Conservation (phyloP, 2,888 invertebrate genomes). For the Zygothrica quintamaculata region DNA sequence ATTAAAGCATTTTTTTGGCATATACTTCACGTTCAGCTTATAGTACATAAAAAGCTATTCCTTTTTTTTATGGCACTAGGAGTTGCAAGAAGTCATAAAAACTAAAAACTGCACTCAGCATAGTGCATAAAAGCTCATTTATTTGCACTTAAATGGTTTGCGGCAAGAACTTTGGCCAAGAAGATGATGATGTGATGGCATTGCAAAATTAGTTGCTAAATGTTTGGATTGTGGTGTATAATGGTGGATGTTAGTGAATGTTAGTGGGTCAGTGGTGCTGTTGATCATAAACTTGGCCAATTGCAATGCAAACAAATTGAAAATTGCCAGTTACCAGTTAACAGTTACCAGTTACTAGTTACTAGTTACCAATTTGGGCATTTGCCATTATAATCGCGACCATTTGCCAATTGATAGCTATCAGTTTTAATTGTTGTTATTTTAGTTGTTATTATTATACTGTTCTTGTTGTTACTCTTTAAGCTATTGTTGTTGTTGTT, state of each 20-base stretch:
- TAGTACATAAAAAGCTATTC: too few relatives aligned
- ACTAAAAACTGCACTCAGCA: constrained; percentile 8
- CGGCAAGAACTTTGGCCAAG: constrained; percentile 12
- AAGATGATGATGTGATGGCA: background rate
- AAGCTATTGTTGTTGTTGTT: constrained; percentile 19
- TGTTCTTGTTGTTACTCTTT: constrained; percentile 6
- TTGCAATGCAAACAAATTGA: constrained; percentile 63
- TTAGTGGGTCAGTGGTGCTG: constrained; percentile 39
- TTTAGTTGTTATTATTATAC: background rate
- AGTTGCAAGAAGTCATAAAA: too few relatives aligned
- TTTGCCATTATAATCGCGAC: constrained; percentile 72
- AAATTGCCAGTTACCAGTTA: constrained; percentile 57
- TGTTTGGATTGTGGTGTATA: background rate
- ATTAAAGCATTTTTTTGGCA: too few relatives aligned
- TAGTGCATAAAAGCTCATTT: constrained; percentile 29
- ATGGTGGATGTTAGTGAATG: background rate
- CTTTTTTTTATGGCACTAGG: too few relatives aligned
- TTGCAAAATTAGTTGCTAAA: background rate
- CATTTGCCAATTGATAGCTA: constrained; percentile 49
- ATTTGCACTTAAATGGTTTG: constrained; percentile 48
- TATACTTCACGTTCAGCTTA: too few relatives aligned
- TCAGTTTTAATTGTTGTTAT: constrained; percentile 15
- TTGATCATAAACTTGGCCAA: constrained; percentile 51
- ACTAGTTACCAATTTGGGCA: constrained; percentile 32
- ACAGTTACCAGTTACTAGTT: constrained; percentile 60